phyloP scores from a whole-genome alignment of 1,140 invertebrate species.

The Laupala kohalensis region DNA sequence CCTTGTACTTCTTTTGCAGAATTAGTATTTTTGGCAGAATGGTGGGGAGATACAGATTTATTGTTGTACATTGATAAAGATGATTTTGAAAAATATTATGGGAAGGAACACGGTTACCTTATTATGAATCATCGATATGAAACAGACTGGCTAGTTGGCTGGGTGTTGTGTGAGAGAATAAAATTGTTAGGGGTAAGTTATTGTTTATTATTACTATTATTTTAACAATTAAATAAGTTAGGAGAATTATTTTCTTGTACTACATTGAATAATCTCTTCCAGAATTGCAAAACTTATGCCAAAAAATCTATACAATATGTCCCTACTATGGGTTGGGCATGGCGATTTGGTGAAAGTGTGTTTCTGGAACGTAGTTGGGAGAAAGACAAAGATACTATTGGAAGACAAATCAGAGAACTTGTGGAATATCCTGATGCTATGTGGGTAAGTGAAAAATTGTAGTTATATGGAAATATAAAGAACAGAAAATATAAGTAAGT shows the following conservation, averaged over 20 bases:
- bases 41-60: slow-evolving; percentile 73
- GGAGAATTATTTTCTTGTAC: slow-evolving; percentile 2
- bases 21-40: slow-evolving; percentile 81
- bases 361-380: slow-evolving; percentile 86
- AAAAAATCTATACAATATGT: slow-evolving; percentile 85
- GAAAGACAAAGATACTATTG: slow-evolving; percentile 73
- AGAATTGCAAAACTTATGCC: slow-evolving; percentile 90
- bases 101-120: slow-evolving; percentile 76
- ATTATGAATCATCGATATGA: slow-evolving; percentile 94
- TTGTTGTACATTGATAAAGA: slow-evolving; percentile 63
- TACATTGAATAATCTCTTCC: slow-evolving; percentile 30
- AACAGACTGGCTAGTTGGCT: slow-evolving; percentile 86
- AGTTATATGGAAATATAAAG: too few species aligned
- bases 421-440: slow-evolving; percentile 77
- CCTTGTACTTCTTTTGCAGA: slow-evolving; percentile 48
- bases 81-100: slow-evolving; percentile 64
- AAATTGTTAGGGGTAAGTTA: slow-evolving; percentile 60
- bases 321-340: slow-evolving; percentile 89
- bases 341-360: slow-evolving; percentile 86
- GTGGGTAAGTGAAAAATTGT: slow-evolving; percentile 52
- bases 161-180: slow-evolving; percentile 69
- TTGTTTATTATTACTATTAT: not conserved
- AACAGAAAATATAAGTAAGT: too few species aligned
- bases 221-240: not conserved
- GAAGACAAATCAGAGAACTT: slow-evolving; percentile 63